phyloP scores from a whole-genome alignment of 92 coral and sea anemone genomes.

The Umimayanthus kanabou region DNA sequence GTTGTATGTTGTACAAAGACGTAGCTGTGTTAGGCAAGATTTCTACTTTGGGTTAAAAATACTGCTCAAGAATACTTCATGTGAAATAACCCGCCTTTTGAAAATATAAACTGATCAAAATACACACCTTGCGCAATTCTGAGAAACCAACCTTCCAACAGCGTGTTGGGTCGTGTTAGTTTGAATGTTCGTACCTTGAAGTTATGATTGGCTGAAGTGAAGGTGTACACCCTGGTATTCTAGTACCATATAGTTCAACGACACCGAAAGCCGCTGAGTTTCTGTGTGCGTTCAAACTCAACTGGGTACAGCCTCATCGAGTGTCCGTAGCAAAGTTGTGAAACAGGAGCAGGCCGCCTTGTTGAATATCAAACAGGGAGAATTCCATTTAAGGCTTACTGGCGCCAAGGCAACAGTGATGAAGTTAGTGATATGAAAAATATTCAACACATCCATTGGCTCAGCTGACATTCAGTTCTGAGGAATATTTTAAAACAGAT shows the following conservation, averaged over 20 bases:
- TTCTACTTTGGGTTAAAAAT: too few species aligned
- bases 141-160: background rate
- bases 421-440: background rate
- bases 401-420: background rate
- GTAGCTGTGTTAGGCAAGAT: too few species aligned
- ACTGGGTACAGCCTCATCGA: too few species aligned
- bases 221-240: background rate
- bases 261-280: too few species aligned
- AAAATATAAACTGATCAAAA: background rate
- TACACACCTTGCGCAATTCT: background rate
- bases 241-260: too few species aligned
- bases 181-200: background rate
- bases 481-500: background rate
- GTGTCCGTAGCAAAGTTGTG: background rate
- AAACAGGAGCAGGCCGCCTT: too few species aligned
- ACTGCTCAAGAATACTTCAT: background rate
- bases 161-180: background rate
- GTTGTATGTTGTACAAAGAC: too few species aligned
- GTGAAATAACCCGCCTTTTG: background rate
- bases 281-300: too few species aligned
- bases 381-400: background rate
- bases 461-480: background rate
- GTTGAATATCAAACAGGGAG: background rate
- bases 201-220: background rate
- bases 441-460: background rate